These are phyloP conservation scores for Cephus pulcher DNA, from an alignment of 2,888 invertebrate genomes.

Conservation along the genomic window DNA sequence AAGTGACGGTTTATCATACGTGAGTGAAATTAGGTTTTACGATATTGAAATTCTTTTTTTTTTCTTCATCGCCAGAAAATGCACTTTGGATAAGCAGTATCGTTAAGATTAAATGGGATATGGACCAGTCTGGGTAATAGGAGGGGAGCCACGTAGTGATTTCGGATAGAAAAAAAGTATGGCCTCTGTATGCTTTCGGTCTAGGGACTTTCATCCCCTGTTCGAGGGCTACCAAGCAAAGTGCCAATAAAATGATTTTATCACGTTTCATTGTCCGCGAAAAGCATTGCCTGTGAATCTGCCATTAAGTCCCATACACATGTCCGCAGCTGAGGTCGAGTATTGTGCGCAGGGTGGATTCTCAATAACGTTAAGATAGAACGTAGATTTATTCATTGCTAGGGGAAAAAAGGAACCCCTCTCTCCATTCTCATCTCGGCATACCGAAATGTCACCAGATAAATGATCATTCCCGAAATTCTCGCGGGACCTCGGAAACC, in stretches of 20 bases:
- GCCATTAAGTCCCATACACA: neutral
- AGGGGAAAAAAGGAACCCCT: neutral
- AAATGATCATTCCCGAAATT: neutral
- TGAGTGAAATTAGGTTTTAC: neutral
- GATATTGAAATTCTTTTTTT: neutral
- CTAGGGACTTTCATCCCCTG: neutral
- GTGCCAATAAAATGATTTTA: neutral
- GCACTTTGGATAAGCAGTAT: neutral
- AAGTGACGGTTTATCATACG: neutral
- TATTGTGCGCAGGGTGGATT: neutral
- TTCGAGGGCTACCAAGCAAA: neutral
- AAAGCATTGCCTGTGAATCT: neutral
- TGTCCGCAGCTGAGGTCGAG: neutral
- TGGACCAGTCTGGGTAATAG: neutral
- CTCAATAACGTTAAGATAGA: neutral
- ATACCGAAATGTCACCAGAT: neutral
- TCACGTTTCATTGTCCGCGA: neutral
- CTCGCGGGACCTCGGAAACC: neutral
- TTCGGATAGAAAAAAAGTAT: neutral
- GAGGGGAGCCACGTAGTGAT: neutral
- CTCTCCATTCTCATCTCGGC: neutral
- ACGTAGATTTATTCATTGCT: neutral
- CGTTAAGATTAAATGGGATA: neutral
- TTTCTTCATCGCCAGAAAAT: neutral
- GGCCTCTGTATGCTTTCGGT: neutral